phyloP scores from a whole-genome alignment of 1,140 invertebrate genomes.

The Zelostemma sp. region DNA sequence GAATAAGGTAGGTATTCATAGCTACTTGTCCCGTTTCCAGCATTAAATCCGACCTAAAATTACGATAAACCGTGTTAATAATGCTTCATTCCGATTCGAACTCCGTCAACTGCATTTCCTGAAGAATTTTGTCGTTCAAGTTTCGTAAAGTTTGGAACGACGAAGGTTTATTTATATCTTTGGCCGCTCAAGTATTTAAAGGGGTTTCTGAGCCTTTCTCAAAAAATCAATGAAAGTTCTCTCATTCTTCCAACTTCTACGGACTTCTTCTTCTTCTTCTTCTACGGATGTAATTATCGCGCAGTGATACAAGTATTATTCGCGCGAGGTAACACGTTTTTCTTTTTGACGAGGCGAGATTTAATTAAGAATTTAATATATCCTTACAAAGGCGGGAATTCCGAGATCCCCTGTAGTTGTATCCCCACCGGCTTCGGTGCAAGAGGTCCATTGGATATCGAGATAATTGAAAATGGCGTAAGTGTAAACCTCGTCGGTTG shows the following conservation, averaged over 20 bases:
- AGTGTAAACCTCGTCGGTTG: slow-evolving; percentile 93
- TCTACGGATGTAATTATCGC: no score
- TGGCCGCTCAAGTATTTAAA: slow-evolving; percentile 1
- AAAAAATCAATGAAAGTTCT: no score
- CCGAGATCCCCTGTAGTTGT: slow-evolving; percentile 89
- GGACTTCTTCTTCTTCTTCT: no score
- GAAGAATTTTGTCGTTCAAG: no score
- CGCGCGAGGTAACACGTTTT: neutral
- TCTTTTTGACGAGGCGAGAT: no score
- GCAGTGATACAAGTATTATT: no score
- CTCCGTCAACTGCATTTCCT: no score
- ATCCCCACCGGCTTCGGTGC: slow-evolving; percentile 92
- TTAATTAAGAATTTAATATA: no score
- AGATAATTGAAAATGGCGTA: slow-evolving; percentile 96
- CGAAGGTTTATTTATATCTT: no score
- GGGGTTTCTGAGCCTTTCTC: neutral
- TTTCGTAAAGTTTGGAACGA: no score
- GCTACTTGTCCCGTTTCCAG: slow-evolving; percentile 91
- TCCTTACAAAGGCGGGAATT: slow-evolving; percentile 85
- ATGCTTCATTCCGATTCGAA: no score
- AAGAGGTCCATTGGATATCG: slow-evolving; percentile 89
- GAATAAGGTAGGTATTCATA: slow-evolving; percentile 94
- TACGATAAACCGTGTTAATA: slow-evolving; percentile 2
- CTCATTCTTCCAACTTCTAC: no score
- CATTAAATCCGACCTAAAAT: slow-evolving; percentile 92